phyloP scores from a whole-genome alignment of 2,113 vertebrate genomes.

The Sinocyclocheilus grahami region DNA sequence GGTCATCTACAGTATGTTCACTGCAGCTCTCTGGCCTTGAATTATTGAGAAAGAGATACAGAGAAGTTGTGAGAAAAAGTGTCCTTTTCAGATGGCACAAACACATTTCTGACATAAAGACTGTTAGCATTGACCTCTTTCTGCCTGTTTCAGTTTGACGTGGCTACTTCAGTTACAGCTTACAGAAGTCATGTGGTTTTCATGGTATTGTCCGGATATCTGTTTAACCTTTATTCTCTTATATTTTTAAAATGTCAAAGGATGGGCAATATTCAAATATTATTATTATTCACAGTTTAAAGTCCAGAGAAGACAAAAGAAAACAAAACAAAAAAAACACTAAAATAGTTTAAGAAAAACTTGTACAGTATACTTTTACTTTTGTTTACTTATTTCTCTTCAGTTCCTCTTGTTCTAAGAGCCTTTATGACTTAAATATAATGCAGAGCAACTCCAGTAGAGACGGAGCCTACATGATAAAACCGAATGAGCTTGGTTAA shows the following conservation, averaged over 20 bases:
- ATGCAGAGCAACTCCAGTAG: not conserved
- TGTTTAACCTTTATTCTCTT: not conserved
- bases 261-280: not conserved
- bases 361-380: not conserved
- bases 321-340: not conserved
- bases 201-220: not conserved
- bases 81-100: constrained; percentile 2
- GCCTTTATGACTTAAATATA: not conserved
- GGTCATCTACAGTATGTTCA: constrained; percentile 51
- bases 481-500: not conserved
- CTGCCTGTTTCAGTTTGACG: not conserved
- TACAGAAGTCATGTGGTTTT: not conserved
- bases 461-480: not conserved
- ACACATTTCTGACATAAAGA: constrained; percentile 10
- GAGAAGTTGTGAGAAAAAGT: constrained; percentile 20
- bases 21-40: constrained; percentile 60
- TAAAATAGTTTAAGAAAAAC: not conserved
- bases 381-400: not conserved
- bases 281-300: not conserved
- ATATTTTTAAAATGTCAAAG: not conserved
- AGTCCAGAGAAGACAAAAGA: not conserved
- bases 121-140: constrained; percentile 14
- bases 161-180: not conserved
- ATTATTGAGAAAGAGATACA: constrained; percentile 68
- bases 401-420: not conserved